Evolutionary conservation across 2,113 vertebrate species (phyloP), one percentile per base, ranked within the genome.

Genomic region (Takifugu flavidus): DNA sequence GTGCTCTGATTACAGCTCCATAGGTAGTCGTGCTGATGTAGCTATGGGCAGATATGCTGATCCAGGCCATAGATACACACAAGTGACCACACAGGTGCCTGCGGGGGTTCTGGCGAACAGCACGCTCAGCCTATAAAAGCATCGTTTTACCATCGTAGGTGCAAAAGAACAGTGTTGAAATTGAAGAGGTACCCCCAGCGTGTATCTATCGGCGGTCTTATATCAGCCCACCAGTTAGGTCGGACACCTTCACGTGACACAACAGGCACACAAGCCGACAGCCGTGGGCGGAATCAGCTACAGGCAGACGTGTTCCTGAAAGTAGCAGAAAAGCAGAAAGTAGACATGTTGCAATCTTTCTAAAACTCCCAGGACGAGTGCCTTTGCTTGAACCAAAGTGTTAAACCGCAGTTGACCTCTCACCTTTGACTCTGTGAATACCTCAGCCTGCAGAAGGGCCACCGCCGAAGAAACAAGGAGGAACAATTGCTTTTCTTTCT

Each of bases 381-480:
- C 97, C 97, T 98, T 20, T 99, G 95, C 95, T 98, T 97, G 90
- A 96, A 99, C 97, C 96, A 98, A 99, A 98, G 95, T 95, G 95
- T 99, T 95, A 94, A 95, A 98, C 96, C 95, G 92, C 95, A 93
- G 93, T 96, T 95, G 93, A 98, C 95, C 95, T 99, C 96, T 97
- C 93, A 94, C 93, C 93, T 95, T 93, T 94, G 93, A 87, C 93
- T 96, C 92, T 95, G 93, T 92, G 95, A 98, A 98, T 99, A 99
- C 97, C 97, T 99, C 97, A 99, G 97, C 95, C 95, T 98, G 89
- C 95, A 91, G 92, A 95, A 96, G 92, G 97, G 96, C 95, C 95
- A 94, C 93, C 90, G 92, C 93, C 90, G 89, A 93, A 94, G 93
- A 93, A 91, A 89, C 93, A 94, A 93, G 87, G 88, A 94, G 91